Conservation (phyloP, 2,888 invertebrate genomes). For the Ernsta delagoae region DNA sequence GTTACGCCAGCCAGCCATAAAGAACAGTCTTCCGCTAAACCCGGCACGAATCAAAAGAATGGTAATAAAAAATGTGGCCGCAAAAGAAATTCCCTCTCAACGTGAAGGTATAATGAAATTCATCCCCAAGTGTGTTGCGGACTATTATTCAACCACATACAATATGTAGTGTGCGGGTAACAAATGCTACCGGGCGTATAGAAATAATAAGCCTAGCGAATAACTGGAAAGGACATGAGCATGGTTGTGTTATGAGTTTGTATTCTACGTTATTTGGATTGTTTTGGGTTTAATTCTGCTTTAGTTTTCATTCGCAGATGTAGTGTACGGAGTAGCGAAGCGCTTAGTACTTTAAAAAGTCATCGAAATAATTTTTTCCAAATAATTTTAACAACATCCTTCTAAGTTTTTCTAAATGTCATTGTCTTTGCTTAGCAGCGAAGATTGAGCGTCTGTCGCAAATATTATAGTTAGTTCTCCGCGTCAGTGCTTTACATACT, state of each 20-base stretch:
- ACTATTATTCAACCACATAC: conserved; percentile 80
- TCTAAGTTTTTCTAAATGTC: no score
- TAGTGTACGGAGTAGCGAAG: no score
- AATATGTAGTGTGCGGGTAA: conserved; percentile 75
- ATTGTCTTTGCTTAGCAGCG: no score
- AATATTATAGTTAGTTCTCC: no score
- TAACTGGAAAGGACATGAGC: conserved; percentile 37
- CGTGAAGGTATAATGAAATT: conserved; percentile 81
- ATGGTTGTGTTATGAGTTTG: not conserved
- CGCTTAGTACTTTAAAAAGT: no score
- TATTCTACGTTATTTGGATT: not conserved
- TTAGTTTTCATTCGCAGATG: no score
- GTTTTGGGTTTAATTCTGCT: not conserved
- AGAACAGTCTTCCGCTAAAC: conserved; percentile 34
- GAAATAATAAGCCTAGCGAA: conserved; percentile 47
- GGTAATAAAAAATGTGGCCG: conserved; percentile 62
- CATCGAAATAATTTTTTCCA: no score
- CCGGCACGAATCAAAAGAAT: conserved; percentile 66
- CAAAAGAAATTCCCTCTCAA: conserved; percentile 69
- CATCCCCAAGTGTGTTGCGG: conserved; percentile 79
- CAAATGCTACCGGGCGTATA: conserved; percentile 66
- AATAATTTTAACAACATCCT: no score
- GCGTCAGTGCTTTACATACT: no score
- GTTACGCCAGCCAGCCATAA: conserved; percentile 22
- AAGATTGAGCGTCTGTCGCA: no score